Evolutionary conservation across 2,797 vertebrate species (phyloP).

Genomic region (Cyclopterus lumpus): DNA sequence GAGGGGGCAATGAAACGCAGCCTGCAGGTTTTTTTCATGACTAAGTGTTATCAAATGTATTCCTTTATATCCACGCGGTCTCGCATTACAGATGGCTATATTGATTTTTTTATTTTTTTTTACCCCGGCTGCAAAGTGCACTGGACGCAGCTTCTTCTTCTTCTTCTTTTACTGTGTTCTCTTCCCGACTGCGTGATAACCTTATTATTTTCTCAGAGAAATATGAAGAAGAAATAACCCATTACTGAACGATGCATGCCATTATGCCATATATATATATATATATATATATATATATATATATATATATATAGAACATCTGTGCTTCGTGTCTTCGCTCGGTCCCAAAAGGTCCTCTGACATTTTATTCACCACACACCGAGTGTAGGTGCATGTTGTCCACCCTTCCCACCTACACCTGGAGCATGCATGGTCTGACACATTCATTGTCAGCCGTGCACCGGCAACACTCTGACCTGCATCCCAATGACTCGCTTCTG

Average conservation of each 20-base stretch:
- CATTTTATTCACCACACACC: conserved; percentile 66
- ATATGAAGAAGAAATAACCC: conserved; percentile 55
- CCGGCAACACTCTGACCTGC: conserved; percentile 75
- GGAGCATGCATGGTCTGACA: conserved; percentile 69
- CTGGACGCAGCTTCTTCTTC: conserved; percentile 57
- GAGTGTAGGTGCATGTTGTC: conserved; percentile 37
- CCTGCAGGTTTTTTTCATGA: conserved; percentile 75
- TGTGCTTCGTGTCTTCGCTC: conserved; percentile 40
- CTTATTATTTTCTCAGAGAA: conserved; percentile 43
- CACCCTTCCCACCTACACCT: conserved; percentile 56
- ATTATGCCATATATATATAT: too few relatives aligned
- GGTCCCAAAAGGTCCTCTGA: conserved; percentile 51
- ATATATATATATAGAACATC: too few relatives aligned
- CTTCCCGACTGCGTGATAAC: conserved; percentile 46
- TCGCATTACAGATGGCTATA: conserved; percentile 72
- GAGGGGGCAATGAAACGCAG: conserved; percentile 69
- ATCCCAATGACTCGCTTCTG: conserved; percentile 74
- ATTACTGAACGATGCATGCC: conserved; percentile 27
- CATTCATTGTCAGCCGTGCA: conserved; percentile 72
- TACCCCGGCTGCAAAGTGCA: conserved; percentile 55
- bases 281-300: too few relatives aligned
- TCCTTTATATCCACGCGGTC: conserved; percentile 70
- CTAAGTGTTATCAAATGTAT: conserved; percentile 77
- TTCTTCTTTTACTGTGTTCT: conserved; percentile 52
- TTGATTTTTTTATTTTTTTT: conserved; percentile 68